A percentile compares a stretch with the other conserved stretches of the same genome.
phyloP scores from a whole-genome alignment of 1,140 invertebrate species.

The Orchestia grillus region DNA sequence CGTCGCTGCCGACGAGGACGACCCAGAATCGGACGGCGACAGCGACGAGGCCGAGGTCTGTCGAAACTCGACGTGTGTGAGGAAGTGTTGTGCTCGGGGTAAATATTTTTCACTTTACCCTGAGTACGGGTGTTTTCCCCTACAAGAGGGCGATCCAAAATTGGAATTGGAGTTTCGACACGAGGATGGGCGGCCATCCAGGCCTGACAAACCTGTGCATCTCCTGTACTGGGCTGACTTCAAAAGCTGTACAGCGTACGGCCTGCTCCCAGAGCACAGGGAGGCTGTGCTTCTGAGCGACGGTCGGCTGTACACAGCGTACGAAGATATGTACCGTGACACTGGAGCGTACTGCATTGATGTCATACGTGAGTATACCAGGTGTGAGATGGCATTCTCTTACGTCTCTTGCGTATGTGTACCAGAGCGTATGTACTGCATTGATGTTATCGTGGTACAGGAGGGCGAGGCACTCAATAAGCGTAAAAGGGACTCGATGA shows the following conservation, averaged over 20 bases:
- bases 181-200: background rate
- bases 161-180: background rate
- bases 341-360: background rate
- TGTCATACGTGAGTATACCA: conserved; percentile 23
- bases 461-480: too few species aligned
- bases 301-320: conserved; percentile 22
- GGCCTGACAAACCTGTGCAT: background rate
- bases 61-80: background rate
- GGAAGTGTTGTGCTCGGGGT: conserved; percentile 2
- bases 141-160: background rate
- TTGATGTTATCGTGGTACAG: too few species aligned
- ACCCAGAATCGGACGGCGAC: background rate
- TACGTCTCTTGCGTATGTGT: background rate
- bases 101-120: background rate
- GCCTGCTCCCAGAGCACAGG: background rate
- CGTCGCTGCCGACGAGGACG: background rate
- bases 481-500: too few species aligned
- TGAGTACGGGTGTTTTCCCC: background rate
- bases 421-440: too few species aligned
- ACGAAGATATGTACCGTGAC: conserved; percentile 17
- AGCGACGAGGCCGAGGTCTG: background rate
- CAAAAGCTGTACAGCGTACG: background rate
- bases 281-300: background rate
- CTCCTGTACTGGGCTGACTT: background rate
- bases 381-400: background rate